Conservation (phyloP, 2,113 vertebrate genomes). For the Hemichromis elongatus region DNA sequence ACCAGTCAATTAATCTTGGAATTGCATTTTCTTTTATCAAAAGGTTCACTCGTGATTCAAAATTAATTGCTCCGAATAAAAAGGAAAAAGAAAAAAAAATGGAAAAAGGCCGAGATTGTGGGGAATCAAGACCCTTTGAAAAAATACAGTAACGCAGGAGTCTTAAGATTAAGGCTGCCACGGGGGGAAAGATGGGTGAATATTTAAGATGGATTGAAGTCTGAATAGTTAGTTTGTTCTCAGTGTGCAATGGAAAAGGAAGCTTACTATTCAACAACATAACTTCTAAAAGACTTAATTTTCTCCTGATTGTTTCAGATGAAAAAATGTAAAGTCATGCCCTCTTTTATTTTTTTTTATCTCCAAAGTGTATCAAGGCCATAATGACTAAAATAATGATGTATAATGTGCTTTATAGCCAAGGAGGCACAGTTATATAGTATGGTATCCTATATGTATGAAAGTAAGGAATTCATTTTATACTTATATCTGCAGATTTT, state of each 20-base stretch:
- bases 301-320: background rate
- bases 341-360: background rate
- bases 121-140: conserved; percentile 2
- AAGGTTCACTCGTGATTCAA: conserved; percentile 23
- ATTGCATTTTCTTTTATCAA: conserved; percentile 44
- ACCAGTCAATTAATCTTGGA: conserved; percentile 69
- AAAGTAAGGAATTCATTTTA: background rate
- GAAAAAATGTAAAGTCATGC: background rate
- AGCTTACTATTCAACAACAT: conserved; percentile 8
- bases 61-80: conserved; percentile 34
- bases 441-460: background rate
- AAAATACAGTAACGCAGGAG: conserved; percentile 5
- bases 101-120: background rate
- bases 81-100: background rate
- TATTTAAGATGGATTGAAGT: conserved; percentile 46
- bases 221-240: conserved; percentile 35
- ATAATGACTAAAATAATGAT: background rate
- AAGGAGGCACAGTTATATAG: background rate
- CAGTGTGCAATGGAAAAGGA: background rate
- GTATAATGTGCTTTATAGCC: background rate
- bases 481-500: background rate
- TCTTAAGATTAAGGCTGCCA: conserved; percentile 37
- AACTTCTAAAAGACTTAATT: background rate
- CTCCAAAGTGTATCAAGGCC: background rate
- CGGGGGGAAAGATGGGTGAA: conserved; percentile 30